phyloP scores from a whole-genome alignment of 2,888 invertebrate species.

The Stratiomys singularior region DNA sequence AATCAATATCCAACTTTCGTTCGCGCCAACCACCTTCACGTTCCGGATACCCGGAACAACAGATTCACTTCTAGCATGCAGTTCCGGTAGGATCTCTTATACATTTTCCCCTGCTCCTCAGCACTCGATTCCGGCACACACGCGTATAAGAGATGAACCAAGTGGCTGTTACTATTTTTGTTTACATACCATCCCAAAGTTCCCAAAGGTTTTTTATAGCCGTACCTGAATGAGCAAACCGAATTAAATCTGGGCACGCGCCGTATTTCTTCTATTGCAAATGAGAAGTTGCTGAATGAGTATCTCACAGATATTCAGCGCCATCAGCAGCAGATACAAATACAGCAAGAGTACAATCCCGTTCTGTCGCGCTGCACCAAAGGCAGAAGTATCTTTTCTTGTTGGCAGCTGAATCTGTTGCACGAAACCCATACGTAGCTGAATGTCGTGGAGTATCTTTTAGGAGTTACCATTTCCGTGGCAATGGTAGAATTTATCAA shows the following conservation, averaged over 20 bases:
- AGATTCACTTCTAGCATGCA: too few species aligned
- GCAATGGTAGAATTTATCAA: background rate
- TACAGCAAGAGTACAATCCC: background rate
- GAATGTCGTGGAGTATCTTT: background rate
- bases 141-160: constrained; percentile 6
- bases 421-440: background rate
- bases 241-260: constrained; percentile 42
- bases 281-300: background rate
- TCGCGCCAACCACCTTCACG: too few species aligned
- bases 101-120: background rate
- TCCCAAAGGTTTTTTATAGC: background rate
- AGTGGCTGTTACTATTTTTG: background rate
- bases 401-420: constrained; percentile 5
- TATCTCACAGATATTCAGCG: background rate
- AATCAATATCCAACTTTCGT: too few species aligned
- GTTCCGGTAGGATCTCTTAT: background rate
- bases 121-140: background rate
- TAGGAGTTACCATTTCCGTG: background rate
- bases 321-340: background rate
- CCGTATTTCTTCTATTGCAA: background rate
- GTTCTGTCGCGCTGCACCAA: background rate
- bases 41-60: too few species aligned
- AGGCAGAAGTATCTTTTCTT: constrained; percentile 3
- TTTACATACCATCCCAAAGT: constrained; percentile 28
- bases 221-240: background rate